Conservation (phyloP, 2,888 invertebrate genomes). For the Limnephilus marmoratus region DNA sequence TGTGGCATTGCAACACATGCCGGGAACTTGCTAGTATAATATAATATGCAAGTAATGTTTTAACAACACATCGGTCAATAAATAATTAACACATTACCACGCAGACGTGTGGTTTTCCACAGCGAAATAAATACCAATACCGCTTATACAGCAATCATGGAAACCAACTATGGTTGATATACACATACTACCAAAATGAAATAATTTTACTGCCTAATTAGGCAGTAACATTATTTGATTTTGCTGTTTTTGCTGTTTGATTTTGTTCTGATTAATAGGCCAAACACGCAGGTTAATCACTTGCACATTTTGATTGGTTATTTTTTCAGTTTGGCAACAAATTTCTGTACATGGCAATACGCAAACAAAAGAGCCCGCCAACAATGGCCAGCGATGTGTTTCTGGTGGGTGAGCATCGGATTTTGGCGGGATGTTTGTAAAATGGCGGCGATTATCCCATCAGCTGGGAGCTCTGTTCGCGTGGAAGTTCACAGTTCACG, state of each 20-base stretch:
- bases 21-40: too few relatives aligned
- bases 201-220: too few relatives aligned
- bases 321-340: neutral
- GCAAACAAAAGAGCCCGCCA: neutral
- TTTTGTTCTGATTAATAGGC: neutral
- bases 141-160: too few relatives aligned
- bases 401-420: slow-evolving; percentile 7
- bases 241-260: neutral
- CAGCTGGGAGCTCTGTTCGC: slow-evolving; percentile 28
- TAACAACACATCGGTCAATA: neutral
- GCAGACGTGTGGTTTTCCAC: too few relatives aligned
- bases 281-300: neutral
- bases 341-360: neutral
- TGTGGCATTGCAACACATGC: too few relatives aligned
- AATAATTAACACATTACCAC: too few relatives aligned
- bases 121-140: too few relatives aligned
- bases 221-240: neutral
- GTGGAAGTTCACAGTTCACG: slow-evolving; percentile 40
- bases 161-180: too few relatives aligned
- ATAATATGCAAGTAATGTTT: neutral
- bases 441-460: slow-evolving; percentile 43
- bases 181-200: too few relatives aligned
- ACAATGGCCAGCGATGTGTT: neutral
- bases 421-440: slow-evolving; percentile 37
- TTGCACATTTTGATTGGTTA: neutral